Percentiles rank a stretch among this genome's conserved stretches.
Evolutionary conservation across 2,113 vertebrate genomes (phyloP).

Genomic region (Brienomyrus brachyistius): DNA sequence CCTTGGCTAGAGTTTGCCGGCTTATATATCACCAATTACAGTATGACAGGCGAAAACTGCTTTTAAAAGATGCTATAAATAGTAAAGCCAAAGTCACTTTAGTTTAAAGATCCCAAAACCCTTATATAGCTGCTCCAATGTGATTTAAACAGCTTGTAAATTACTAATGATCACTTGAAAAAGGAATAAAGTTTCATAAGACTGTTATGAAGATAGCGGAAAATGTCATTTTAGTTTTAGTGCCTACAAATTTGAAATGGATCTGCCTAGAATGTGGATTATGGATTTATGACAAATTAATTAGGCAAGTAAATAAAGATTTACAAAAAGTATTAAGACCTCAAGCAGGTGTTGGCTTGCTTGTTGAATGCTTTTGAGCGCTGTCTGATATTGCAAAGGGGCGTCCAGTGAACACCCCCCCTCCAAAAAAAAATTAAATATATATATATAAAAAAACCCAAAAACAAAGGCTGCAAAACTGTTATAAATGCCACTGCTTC

Average conservation of each 20-base stretch:
- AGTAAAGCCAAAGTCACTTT: constrained; percentile 1
- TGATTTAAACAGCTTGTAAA: constrained; percentile 13
- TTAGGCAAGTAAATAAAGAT: constrained; percentile 23
- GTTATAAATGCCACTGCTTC: neutral
- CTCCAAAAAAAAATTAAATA: neutral
- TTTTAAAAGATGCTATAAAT: neutral
- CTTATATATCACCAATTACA: constrained; percentile 2
- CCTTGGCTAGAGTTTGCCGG: neutral
- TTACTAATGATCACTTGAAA: neutral
- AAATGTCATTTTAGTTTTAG: neutral
- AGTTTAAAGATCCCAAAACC: neutral
- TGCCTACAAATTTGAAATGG: neutral
- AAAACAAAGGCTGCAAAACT: neutral
- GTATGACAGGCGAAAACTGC: neutral
- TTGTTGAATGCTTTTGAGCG: neutral
- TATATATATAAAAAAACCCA: neutral
- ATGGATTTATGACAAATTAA: constrained; percentile 17
- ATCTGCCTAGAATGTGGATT: neutral
- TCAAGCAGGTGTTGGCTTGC: neutral
- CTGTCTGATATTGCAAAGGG: neutral
- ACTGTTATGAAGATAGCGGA: neutral
- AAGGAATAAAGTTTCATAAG: constrained; percentile 12
- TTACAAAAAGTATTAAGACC: neutral
- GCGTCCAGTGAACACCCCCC: neutral
- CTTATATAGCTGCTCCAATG: neutral